phyloP scores from a whole-genome alignment of 1,140 invertebrate genomes.

The Steinernema khuongi region DNA sequence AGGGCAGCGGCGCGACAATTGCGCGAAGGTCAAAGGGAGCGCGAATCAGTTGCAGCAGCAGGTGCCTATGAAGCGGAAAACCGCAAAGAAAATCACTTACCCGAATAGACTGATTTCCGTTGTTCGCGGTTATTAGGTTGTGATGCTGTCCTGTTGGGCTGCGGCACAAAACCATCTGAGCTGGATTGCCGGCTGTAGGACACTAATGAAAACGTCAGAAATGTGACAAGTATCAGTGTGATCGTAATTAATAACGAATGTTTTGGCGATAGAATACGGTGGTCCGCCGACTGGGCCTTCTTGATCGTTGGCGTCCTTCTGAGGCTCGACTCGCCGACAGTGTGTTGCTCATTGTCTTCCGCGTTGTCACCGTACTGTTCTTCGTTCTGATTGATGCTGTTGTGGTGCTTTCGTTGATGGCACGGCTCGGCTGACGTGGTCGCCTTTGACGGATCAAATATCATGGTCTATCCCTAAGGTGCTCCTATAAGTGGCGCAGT shows the following conservation, averaged over 20 bases:
- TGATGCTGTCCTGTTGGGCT: background rate
- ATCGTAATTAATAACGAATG: background rate
- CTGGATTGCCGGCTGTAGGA: background rate
- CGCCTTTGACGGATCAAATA: background rate
- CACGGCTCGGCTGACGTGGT: conserved; percentile 14
- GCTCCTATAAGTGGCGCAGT: background rate
- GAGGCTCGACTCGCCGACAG: background rate
- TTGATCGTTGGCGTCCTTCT: background rate
- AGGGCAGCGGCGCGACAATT: conserved; percentile 12
- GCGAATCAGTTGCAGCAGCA: background rate
- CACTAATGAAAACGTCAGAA: background rate
- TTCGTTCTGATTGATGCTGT: background rate
- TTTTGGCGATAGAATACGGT: background rate
- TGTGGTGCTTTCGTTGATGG: background rate
- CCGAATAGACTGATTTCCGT: conserved; percentile 11
- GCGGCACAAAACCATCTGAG: background rate
- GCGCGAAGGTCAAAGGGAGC: conserved; percentile 16
- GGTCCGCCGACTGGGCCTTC: background rate
- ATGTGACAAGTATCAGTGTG: background rate
- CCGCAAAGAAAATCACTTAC: background rate
- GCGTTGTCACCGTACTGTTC: background rate
- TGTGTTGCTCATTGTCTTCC: background rate
- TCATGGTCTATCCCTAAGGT: background rate
- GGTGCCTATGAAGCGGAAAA: background rate
- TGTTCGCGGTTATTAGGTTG: background rate